Conservation (phyloP, 2,888 invertebrate species). For the Catocala nupta region DNA sequence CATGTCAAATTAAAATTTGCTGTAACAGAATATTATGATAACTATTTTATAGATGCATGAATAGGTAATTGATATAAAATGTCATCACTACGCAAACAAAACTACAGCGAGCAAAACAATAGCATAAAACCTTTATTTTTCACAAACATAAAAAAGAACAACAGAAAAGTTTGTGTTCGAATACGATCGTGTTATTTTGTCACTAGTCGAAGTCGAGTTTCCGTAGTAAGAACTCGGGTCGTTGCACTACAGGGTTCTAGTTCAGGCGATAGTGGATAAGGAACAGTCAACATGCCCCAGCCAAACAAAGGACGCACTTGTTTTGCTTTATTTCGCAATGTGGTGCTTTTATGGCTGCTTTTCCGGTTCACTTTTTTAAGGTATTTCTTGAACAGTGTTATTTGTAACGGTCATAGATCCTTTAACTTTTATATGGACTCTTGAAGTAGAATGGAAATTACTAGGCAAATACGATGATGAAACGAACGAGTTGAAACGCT, state of each 20-base stretch:
- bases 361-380: constrained; percentile 67
- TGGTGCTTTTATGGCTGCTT: constrained; percentile 71
- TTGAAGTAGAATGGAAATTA: background rate
- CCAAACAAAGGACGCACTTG: constrained; percentile 81
- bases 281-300: constrained; percentile 78
- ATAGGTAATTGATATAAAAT: no score
- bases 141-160: background rate
- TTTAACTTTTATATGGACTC: background rate
- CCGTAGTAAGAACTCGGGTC: constrained; percentile 66
- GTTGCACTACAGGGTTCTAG: constrained; percentile 73
- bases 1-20: no score
- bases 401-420: constrained; percentile 33
- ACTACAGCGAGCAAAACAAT: no score
- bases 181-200: background rate
- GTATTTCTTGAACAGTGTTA: constrained; percentile 47
- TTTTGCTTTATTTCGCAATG: constrained; percentile 80
- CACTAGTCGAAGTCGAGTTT: constrained; percentile 44
- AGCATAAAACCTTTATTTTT: background rate
- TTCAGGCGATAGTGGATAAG: constrained; percentile 82
- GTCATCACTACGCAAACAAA: no score
- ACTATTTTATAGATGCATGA: no score
- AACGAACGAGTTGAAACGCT: no score
- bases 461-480: background rate
- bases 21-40: no score
- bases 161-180: background rate